Evolutionary conservation across 2,113 vertebrate genomes (phyloP), one percentile per base, ranked within the genome.

Genomic region (Neolamprologus sp.): DNA sequence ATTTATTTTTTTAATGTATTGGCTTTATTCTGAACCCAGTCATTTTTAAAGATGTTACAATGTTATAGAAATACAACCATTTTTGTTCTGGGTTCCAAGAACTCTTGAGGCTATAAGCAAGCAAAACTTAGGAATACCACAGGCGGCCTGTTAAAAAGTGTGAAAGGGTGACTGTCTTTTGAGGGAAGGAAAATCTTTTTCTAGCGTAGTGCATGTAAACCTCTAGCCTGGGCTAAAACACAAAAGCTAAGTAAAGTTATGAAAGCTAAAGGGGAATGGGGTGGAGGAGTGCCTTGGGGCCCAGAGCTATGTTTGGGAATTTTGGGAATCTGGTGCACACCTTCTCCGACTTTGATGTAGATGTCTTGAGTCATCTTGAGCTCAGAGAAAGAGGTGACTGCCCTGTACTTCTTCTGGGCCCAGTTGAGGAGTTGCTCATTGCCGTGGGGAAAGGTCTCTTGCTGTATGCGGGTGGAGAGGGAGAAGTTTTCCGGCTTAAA

Each of bases 341-440:
- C 99, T 98, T 99, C 99, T 91, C 99, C 99, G 82, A 99, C 98
- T 98, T 99, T 99, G 96, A 99, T 98, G 90, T 98, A 98, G 95
- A 99, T 95, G 80, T 98, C 98, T 88, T 96, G 97, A 83, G 98
- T 97, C 95, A 98, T 96, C 96, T 97, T 97, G 90, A 99, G 96
- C 95, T 99, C 99, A 1, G 97, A 98, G 96, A 99, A 99, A 12
- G 99, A 99, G 11, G 99, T 99, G 86, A 99, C 97, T n/a, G 98
- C 98, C 83, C 94, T 94, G 87, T 98, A 99, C 81, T 97, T 97
- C 89, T 96, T 97, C 91, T 95, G 96, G 82, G 98, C 98, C 98
- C 98, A 99, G 65, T 95, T 95, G 80, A 99, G 95, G 89, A 99
- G 97, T 75, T 96, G 97, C 82, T 98, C 97, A 6, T 98, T 99